phyloP scores from a whole-genome alignment of 2,113 vertebrate species.

The Gallinago jamesoni region DNA sequence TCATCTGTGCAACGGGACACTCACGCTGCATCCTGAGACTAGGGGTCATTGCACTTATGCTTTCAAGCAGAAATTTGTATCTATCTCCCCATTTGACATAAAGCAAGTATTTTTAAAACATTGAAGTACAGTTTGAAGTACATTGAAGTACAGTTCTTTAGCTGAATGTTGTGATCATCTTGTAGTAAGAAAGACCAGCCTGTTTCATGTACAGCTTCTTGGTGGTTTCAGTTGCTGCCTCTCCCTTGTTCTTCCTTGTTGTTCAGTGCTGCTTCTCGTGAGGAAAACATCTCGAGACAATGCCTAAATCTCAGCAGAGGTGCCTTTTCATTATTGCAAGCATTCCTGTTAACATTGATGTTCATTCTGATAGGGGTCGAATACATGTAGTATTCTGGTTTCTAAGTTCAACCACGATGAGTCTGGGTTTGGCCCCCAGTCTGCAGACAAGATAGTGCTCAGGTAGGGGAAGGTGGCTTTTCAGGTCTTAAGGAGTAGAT shows the following conservation, averaged over 20 bases:
- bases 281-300: neutral
- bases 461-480: accelerated
- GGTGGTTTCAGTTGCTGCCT: neutral
- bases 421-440: neutral
- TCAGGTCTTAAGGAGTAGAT: neutral
- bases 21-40: neutral
- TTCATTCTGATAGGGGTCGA: neutral
- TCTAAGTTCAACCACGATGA: neutral
- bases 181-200: neutral
- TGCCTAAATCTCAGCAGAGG: neutral
- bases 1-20: neutral
- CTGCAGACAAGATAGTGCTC: neutral
- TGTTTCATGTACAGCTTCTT: neutral
- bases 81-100: neutral
- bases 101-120: neutral
- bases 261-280: neutral
- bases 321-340: neutral
- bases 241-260: neutral
- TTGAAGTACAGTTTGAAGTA: neutral
- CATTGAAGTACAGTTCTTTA: neutral
- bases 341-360: neutral
- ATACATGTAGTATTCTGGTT: neutral
- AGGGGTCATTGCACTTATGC: neutral
- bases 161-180: neutral
- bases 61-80: neutral